Base-by-base conservation (phyloP, 2,797 vertebrate species). In the Poeciliopsis infans region DNA sequence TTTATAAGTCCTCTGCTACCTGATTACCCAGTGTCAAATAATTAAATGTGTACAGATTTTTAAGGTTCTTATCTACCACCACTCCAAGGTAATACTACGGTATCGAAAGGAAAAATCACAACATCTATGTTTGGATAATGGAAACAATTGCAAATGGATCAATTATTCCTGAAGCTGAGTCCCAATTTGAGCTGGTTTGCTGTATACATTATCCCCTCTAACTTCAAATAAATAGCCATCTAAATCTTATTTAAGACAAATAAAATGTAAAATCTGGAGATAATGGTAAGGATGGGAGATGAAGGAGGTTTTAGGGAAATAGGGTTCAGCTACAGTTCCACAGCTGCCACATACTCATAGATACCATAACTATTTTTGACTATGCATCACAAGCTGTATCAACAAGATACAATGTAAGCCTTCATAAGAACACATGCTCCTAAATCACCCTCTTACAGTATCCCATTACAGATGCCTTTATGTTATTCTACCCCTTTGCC, bases 401-500 rank as follows among this genome's bases (percentile, higher is more conserved):
- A 25, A 20, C 47, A 55, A 69, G 45, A 73, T 59, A 76, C 72
- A 86, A 71, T 75, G 43, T 77, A 70, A 77, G 59, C 73, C 69
- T 80, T 74, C 79, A 86, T 83, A 83, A 83, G 85, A 87, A 82
- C 83, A 76, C 77, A 66, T 85, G 83, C 86, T 88, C 82, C 61
- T 81, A 82, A 80, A 86, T 88, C 81, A 79, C 13, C 77, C 71
- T 78, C 80, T 82, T 81, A 72, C 82, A 84, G 86, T 84, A 85
- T 90, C 89, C 85, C 80, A 41, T 91, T 92, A 88, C 90, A 84
- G 83, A 91, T 93, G 89, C 83, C 90, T 83, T 83, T 83, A 80
- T 92, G 89, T 91, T 93, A 88, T 93, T 94, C 90, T 92, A 92
- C 85, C 91, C 90, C 79, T 91, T 86, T 87, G 90, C 85, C 87